phyloP scores from a whole-genome alignment of 2,797 vertebrate genomes.

The Fratercula arctica region DNA sequence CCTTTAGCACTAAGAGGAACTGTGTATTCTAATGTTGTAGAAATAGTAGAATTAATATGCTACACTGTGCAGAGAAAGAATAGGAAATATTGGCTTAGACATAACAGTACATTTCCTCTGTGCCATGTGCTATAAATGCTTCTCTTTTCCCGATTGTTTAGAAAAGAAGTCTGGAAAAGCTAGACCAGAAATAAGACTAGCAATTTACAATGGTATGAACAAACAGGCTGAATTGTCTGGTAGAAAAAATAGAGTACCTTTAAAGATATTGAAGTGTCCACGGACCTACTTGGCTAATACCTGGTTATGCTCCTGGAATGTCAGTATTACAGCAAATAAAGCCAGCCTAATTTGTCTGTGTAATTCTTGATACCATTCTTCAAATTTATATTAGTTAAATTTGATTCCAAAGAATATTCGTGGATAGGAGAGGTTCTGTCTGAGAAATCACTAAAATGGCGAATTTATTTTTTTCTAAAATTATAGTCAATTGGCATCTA shows the following conservation, averaged over 20 bases:
- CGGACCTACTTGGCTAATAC: neutral
- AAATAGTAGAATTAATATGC: neutral
- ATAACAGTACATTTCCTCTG: neutral
- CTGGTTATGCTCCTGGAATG: neutral
- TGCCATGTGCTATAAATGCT: neutral
- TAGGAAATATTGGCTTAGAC: neutral
- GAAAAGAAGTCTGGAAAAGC: neutral
- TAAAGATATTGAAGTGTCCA: neutral
- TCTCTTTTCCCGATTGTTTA: neutral
- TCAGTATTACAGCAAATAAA: neutral
- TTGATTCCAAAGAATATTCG: neutral
- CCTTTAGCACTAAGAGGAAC: neutral
- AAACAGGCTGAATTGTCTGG: neutral
- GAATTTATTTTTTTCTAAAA: accelerated
- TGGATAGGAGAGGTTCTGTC: neutral
- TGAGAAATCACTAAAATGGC: neutral
- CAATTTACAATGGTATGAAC: neutral
- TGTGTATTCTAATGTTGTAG: neutral
- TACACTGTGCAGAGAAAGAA: neutral
- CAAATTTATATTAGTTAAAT: neutral
- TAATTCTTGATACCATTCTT: neutral
- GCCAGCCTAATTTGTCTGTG: neutral
- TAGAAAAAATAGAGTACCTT: neutral
- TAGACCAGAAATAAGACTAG: neutral
- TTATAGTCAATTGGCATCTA: neutral